Conservation (phyloP, 2,888 invertebrate species). For the Tigriopus californicus region DNA sequence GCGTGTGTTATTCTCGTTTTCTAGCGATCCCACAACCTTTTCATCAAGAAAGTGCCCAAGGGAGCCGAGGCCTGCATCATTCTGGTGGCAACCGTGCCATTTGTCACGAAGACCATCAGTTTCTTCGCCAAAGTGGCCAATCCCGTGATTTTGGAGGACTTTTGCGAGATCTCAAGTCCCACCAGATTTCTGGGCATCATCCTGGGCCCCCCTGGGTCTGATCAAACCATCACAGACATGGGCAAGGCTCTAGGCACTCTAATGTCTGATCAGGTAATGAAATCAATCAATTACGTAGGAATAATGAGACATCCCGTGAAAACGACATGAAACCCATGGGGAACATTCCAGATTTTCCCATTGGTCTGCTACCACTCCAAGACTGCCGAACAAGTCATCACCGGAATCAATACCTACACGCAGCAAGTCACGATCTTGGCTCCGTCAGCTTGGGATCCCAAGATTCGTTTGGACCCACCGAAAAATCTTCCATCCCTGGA, state of each 20-base stretch:
- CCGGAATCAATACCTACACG: constrained; percentile 22
- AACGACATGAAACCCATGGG: neutral
- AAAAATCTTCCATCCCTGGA: neutral
- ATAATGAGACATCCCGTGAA: neutral
- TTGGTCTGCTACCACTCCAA: constrained; percentile 21
- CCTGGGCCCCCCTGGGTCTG: constrained; percentile 27
- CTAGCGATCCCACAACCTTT: constrained; percentile 20
- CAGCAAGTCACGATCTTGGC: constrained; percentile 22
- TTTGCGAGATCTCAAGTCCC: constrained; percentile 36
- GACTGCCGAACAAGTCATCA: constrained; percentile 21
- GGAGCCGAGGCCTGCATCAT: constrained; percentile 38
- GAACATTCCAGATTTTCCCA: constrained; percentile 18
- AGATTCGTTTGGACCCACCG: constrained; percentile 18
- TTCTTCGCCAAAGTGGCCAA: constrained; percentile 35
- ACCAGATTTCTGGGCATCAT: constrained; percentile 34
- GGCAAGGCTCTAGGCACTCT: constrained; percentile 2
- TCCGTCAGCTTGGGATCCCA: constrained; percentile 19
- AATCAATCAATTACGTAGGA: neutral
- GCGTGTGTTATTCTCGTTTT: too few relatives aligned
- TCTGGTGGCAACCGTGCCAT: constrained; percentile 36
- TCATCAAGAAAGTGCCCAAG: constrained; percentile 35
- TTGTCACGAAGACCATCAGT: constrained; percentile 32
- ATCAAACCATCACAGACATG: neutral
- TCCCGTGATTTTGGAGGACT: constrained; percentile 33
- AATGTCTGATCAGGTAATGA: constrained; percentile 11